Evolutionary conservation across 2,888 invertebrate genomes (phyloP), one percentile per base, ranked within the genome.

Genomic region (Rotaria magnacalcarata): DNA sequence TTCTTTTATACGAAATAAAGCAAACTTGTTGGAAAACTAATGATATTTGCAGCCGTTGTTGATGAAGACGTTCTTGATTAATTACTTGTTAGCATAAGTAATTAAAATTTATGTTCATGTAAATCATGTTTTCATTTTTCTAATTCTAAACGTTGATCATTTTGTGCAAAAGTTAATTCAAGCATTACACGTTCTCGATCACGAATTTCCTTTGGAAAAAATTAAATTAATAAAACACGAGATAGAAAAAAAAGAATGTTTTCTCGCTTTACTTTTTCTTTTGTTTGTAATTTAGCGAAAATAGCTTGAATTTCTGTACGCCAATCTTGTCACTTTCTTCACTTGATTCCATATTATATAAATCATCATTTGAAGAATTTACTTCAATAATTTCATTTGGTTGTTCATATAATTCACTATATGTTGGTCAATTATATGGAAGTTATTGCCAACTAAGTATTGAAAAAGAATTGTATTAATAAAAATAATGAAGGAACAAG

Each of bases 221-320:
- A 16, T 27, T 67, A 21, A 43, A 6, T 5, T 34, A 4, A 16
- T 34, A 34, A 34, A 34, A 34, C 34, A 34, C 34, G 34, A 34
- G 34, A 34, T 34, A 34, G 34, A 34, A 34, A 34, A 34, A 34
- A 34, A 34, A n/a, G n/a, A n/a, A n/a, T n/a, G n/a, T n/a, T n/a
- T n/a, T n/a, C n/a, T n/a, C n/a, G n/a, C n/a, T n/a, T n/a, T n/a
- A 97, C 97, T 94, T 96, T 96, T 92, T 97, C 97, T 93, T 96
- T 96, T 92, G 94, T 94, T 91, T 96, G 94, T 89, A 97, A 93
- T 89, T 96, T 96, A 89, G 94, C 93, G 88, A 97, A 94, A 91
- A 96, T 96, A 92, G 95, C 95, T 90, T 96, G 96, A 89, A 97
- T 97, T 92, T 97, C 97, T 85, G 94, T 93, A 89, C 95, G 93